Evolutionary conservation across 2,888 invertebrate species (phyloP).

Genomic region (Drosophila imparisetae): DNA sequence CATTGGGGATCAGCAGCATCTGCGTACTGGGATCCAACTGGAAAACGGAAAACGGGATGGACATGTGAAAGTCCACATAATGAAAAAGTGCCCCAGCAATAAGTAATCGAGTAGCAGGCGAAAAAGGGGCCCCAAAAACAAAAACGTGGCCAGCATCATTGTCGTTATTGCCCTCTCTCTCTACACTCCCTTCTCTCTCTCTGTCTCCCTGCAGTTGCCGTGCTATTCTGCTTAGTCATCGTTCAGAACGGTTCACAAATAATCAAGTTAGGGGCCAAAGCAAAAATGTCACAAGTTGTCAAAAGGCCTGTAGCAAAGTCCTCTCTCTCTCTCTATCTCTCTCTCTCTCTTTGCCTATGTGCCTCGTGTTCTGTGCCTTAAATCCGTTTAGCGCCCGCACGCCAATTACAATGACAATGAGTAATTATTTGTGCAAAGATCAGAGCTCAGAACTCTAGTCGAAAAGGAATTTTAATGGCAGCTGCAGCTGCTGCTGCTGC

Average conservation of each 20-base stretch:
- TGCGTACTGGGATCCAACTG: conserved; percentile 20
- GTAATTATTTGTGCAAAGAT: conserved; percentile 77
- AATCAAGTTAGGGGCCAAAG: conserved; percentile 52
- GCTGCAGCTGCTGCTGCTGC: conserved; percentile 57
- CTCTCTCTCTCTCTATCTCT: neutral
- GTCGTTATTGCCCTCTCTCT: conserved; percentile 4
- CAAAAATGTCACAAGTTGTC: conserved; percentile 59
- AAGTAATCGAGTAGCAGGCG: conserved; percentile 65
- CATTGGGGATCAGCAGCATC: conserved; percentile 58
- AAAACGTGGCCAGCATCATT: conserved; percentile 28
- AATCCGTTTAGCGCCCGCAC: conserved; percentile 76
- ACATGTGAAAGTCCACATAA: conserved; percentile 33
- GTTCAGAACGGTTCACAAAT: conserved; percentile 48
- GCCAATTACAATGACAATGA: conserved; percentile 80
- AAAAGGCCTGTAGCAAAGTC: conserved; percentile 19
- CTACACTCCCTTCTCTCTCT: neutral
- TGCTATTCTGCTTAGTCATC: conserved; percentile 45
- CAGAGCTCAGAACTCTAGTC: conserved; percentile 33
- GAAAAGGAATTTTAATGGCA: conserved; percentile 63
- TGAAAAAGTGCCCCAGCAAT: conserved; percentile 42
- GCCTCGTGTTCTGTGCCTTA: conserved; percentile 20
- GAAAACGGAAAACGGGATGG: neutral
- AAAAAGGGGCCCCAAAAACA: conserved; percentile 34
- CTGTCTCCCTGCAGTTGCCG: neutral
- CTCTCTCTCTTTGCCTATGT: neutral